Percentiles rank a stretch among this genome's conserved stretches.
phyloP scores from a whole-genome alignment of 2,888 invertebrate species.

The Nowickia ferox region DNA sequence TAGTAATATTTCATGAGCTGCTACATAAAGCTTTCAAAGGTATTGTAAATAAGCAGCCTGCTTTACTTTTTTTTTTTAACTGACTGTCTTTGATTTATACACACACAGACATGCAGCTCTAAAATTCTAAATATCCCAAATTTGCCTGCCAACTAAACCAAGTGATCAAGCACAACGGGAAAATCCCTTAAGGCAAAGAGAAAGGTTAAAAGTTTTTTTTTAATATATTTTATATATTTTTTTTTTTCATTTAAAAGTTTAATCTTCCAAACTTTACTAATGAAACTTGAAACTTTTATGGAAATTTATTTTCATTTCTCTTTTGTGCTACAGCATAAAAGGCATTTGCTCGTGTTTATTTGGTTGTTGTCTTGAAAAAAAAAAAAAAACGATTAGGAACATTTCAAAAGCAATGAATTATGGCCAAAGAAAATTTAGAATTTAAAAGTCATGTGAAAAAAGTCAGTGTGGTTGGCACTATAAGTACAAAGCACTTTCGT shows the following conservation, averaged over 20 bases:
- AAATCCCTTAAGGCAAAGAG: conserved; percentile 68
- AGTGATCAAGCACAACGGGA: conserved; percentile 37
- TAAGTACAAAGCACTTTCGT: no score
- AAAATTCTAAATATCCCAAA: conserved; percentile 43
- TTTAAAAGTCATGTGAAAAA: background rate
- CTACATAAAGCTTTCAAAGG: background rate
- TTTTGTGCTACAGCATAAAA: conserved; percentile 21
- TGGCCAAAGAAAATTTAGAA: conserved; percentile 1
- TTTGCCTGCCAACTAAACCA: conserved; percentile 22
- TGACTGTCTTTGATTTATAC: background rate
- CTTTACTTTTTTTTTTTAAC: conserved; percentile 30
- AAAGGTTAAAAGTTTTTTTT: conserved; percentile 43
- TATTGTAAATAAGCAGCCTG: background rate
- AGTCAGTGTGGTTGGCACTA: no score
- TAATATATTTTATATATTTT: background rate
- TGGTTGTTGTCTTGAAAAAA: background rate
- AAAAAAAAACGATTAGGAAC: background rate
- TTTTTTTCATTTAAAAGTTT: conserved; percentile 6
- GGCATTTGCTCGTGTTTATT: conserved; percentile 24
- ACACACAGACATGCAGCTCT: background rate
- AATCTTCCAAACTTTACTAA: conserved; percentile 35
- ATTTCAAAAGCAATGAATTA: conserved; percentile 5
- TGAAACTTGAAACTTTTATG: conserved; percentile 38
- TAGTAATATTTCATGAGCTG: conserved; percentile 38
- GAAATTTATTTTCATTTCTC: conserved; percentile 15